Evolutionary conservation across 2,113 vertebrate species (phyloP).

Genomic region (Chaenocephalus aceratus): DNA sequence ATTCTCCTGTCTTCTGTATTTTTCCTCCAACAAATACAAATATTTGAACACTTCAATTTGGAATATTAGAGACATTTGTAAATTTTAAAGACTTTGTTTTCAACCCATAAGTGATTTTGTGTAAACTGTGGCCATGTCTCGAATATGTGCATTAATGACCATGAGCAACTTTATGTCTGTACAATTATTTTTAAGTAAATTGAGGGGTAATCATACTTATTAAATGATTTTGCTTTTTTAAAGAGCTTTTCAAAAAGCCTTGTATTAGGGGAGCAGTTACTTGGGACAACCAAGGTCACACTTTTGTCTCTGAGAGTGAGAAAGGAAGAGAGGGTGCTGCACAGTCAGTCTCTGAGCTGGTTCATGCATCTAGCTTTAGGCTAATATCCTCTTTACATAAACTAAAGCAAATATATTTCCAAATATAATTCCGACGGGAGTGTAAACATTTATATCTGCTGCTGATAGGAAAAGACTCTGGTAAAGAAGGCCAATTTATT

Average conservation of each 20-base stretch:
- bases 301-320: slow-evolving; percentile 9
- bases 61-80: too few relatives aligned
- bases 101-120: not conserved
- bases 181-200: not conserved
- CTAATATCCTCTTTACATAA: not conserved
- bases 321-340: not conserved
- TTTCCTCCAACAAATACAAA: too few relatives aligned
- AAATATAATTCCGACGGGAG: too few relatives aligned
- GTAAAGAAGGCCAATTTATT: too few relatives aligned
- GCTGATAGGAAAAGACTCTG: too few relatives aligned
- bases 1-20: not conserved
- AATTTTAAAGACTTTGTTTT: too few relatives aligned
- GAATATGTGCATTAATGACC: too few relatives aligned
- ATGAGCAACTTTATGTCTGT: not conserved
- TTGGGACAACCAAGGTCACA: slow-evolving; percentile 57
- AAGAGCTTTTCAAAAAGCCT: slow-evolving; percentile 1
- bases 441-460: too few relatives aligned
- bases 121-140: not conserved
- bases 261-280: slow-evolving; percentile 27
- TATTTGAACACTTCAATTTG: too few relatives aligned
- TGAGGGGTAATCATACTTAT: not conserved
- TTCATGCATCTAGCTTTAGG: not conserved
- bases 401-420: too few relatives aligned
- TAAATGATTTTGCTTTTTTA: not conserved
- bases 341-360: not conserved